Base-by-base conservation (phyloP, 2,113 vertebrate species). In the Oryzias celebensis region DNA sequence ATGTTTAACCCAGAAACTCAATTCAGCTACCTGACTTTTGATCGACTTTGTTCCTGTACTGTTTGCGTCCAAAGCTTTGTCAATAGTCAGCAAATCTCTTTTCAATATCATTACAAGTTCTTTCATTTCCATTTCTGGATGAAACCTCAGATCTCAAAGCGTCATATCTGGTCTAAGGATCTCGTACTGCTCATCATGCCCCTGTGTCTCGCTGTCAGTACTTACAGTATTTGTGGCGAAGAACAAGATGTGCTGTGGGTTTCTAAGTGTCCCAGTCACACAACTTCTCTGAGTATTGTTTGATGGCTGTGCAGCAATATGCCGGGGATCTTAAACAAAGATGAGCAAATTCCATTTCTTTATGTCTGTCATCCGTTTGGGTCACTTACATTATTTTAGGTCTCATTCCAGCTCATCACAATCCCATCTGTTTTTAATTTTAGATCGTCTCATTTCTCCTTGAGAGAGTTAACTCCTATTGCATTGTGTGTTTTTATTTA, bases 321-420 rank as follows among this genome's bases (percentile, higher is more conserved):
- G 52, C 57, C 42, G 28, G 51, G 58, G 17, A 68, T 63, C 26
- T 23, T 23, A 66, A 70, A 72, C 16, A 24, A 45, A 42, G 26
- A 17, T 1, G 16, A 52, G 64, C 41, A 24, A 44, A n/a, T 10
- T 15, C 44, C 5, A 15, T 59, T 26, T 78, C 51, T 64, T 85
- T 41, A 65, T 65, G 77, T 84, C 59, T 71, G 17, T 85, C 72
- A 77, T 70, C 52, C 58, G 46, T 56, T 14, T 75, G 31, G 57
- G 65, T 31, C 58, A 24, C 52, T 80, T 81, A 0, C 49, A 82
- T 62, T 51, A 73, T 78, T 81, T 36, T 36, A 7, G 3, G 74
- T 77, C 58, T 63, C 26, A 51, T 65, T 68, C 23, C 47, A 61
- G 62, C 66, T 78, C 55, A 67, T 78, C 60, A 59, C 56, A 62